Evolutionary conservation across 2,113 vertebrate genomes (phyloP), one percentile per base, ranked within the genome.

Genomic region (Daubentonia madagascariensis): DNA sequence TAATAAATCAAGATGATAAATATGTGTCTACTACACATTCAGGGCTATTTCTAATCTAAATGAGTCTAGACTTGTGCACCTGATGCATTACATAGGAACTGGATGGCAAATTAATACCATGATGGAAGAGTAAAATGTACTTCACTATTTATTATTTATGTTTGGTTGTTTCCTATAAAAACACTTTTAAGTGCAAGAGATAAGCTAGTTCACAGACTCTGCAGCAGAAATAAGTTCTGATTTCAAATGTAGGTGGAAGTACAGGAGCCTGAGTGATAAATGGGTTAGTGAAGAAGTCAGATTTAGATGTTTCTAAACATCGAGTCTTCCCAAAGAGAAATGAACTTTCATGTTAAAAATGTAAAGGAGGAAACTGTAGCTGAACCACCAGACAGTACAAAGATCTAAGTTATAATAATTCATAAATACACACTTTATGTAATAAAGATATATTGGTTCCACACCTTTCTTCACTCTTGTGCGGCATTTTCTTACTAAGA

Each of bases 1-100:
- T 97, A 97, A 98, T 98, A 96, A 97, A 95, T 97, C 97, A 98
- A 96, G 70, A 96, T 94, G 96, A 97, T 94, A 97, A 97, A 97
- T 96, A 97, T 37, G 67, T 92, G 95, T 97, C 95, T 61, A 95
- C 96, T 57, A 65, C 57, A 73, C 61, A 52, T 94, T 96, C 80
- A 48, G 67, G 95, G 85, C 96, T 95, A 94, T 97, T 98, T 97
- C 91, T 95, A 91, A 93, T 94, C 87, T 93, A 92, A 97, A 94
- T 97, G 92, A 97, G 95, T 98, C 96, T 67, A 97, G 89, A 98
- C 35, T 96, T 95, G 84, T 40, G 94, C 83, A 97, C 63, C 96
- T 97, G 96, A 93, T 91, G n/a, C 65, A 84, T 94, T 89, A 76
- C 1, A 78, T 78, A 67, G 97, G 54, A 96, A 95, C 68, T 8